These are phyloP conservation scores for Huso huso DNA, from an alignment of 2,797 vertebrate genomes.

Conservation along the genomic window DNA sequence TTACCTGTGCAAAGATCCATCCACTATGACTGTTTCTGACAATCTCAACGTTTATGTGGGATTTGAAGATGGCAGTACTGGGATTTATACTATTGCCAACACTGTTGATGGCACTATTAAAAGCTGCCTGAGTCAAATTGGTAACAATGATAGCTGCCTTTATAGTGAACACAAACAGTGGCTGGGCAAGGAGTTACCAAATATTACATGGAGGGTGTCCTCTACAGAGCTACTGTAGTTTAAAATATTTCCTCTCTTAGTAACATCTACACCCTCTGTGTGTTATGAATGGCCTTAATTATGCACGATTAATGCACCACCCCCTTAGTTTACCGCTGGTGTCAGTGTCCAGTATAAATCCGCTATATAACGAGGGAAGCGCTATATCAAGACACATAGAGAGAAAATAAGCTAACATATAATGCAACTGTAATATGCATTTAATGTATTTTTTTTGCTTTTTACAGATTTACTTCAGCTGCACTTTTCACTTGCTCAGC, in stretches of 20 bases:
- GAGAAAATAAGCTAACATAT: too few relatives aligned
- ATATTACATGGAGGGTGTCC: background rate
- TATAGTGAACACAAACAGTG: background rate
- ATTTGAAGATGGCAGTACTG: constrained; percentile 63
- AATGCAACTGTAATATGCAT: too few relatives aligned
- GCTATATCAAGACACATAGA: too few relatives aligned
- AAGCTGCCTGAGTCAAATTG: background rate
- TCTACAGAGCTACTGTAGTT: background rate
- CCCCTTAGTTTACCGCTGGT: too few relatives aligned
- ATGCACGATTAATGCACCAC: too few relatives aligned
- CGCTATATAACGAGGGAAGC: too few relatives aligned
- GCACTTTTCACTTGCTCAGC: too few relatives aligned
- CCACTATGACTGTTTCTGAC: constrained; percentile 37
- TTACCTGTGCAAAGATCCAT: constrained; percentile 43
- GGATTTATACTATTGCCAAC: constrained; percentile 51
- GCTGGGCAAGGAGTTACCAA: background rate
- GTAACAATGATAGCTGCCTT: background rate
- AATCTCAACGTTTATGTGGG: constrained; percentile 53
- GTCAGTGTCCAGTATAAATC: too few relatives aligned
- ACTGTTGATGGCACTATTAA: constrained; percentile 13
- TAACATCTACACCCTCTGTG: background rate
- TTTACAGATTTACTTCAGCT: too few relatives aligned
- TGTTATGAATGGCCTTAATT: background rate
- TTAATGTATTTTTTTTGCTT: too few relatives aligned
- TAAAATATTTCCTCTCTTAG: background rate